Conservation (phyloP, 2,797 vertebrate species). For the Rhinichthys osculus region DNA sequence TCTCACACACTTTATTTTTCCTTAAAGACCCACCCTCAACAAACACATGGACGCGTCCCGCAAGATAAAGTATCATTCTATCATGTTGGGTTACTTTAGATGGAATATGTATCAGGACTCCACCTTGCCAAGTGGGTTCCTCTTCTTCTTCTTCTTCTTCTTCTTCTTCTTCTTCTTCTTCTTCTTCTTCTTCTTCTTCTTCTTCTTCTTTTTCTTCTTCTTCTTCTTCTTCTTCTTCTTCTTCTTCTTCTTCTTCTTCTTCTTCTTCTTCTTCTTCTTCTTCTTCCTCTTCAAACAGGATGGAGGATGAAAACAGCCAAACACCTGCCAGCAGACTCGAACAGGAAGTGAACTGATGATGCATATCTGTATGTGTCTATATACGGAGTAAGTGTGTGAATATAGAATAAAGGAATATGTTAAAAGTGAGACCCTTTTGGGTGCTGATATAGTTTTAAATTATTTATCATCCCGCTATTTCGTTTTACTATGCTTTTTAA, state of each 20-base stretch:
- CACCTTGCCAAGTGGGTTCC: slow-evolving; percentile 25
- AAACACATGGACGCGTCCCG: slow-evolving; percentile 42
- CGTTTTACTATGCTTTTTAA: neutral
- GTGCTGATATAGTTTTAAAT: neutral
- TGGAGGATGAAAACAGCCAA: slow-evolving; percentile 29
- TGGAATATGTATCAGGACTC: slow-evolving; percentile 51
- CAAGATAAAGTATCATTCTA: slow-evolving; percentile 58
- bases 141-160: too few species aligned
- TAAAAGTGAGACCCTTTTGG: slow-evolving; percentile 3
- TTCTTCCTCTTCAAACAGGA: neutral
- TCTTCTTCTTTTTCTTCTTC: too few species aligned
- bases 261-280: slow-evolving; percentile 3
- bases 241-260: too few species aligned
- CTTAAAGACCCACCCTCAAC: slow-evolving; percentile 34
- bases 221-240: too few species aligned
- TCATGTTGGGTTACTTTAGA: slow-evolving; percentile 51
- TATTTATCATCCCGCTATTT: neutral
- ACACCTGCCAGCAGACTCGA: neutral
- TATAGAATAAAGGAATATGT: neutral
- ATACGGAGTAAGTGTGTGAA: neutral
- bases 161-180: too few species aligned
- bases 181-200: too few species aligned
- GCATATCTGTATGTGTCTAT: neutral
- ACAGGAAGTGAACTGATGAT: slow-evolving; percentile 37
- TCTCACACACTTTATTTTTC: slow-evolving; percentile 67